Conservation (phyloP, 2,888 invertebrate species). For the Chymomyza caudatula region DNA sequence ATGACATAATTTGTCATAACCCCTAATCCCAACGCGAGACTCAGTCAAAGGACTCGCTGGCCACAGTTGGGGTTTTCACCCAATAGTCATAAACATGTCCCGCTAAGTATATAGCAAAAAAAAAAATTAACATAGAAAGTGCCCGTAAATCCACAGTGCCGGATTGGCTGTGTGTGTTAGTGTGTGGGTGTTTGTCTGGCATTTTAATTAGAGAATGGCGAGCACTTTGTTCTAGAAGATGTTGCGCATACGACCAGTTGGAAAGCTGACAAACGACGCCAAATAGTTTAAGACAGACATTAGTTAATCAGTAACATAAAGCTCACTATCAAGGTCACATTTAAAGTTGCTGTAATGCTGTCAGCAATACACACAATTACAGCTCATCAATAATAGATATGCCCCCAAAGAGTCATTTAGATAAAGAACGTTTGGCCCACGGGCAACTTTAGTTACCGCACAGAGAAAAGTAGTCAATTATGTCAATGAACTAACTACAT, state of each 20-base stretch:
- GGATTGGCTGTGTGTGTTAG: background rate
- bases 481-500: constrained; percentile 40
- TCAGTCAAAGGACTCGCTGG: constrained; percentile 11
- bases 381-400: constrained; percentile 25
- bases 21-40: background rate
- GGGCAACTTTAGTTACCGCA: background rate
- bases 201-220: constrained; percentile 35
- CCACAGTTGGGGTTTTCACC: background rate
- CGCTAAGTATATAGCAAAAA: constrained; percentile 34
- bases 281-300: background rate
- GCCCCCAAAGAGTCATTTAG: constrained; percentile 27
- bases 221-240: background rate
- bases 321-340: background rate
- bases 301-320: background rate
- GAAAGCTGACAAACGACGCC: background rate
- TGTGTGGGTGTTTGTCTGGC: constrained; percentile 17
- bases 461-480: constrained; percentile 8
- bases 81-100: constrained; percentile 20
- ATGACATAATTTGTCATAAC: constrained; percentile 51
- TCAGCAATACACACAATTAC: constrained; percentile 28
- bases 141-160: constrained; percentile 11
- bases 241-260: constrained; percentile 2
- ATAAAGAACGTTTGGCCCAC: constrained; percentile 11
- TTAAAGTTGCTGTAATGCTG: background rate
- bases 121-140: constrained; percentile 54